These are phyloP conservation scores for Paramormyrops hopkinsi DNA, from an alignment of 2,797 vertebrate genomes.

Conservation along the genomic window DNA sequence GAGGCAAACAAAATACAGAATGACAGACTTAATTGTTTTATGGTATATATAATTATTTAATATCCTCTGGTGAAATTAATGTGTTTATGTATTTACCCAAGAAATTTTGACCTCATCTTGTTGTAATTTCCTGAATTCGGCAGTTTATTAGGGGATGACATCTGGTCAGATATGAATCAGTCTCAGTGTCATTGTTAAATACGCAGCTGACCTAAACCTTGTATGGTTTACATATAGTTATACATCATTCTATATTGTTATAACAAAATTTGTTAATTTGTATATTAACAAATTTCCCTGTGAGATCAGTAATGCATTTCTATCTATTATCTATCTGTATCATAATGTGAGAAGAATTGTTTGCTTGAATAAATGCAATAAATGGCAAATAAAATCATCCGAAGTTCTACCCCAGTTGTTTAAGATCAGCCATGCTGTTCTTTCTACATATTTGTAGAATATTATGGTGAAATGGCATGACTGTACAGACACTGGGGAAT, in stretches of 20 bases:
- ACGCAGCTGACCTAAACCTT: background rate
- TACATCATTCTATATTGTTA: background rate
- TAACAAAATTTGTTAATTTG: background rate
- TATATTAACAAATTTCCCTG: background rate
- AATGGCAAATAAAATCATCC: background rate
- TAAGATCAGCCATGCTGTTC: background rate
- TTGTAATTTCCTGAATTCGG: background rate
- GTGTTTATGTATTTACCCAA: background rate
- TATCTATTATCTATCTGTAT: background rate
- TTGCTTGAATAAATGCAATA: background rate
- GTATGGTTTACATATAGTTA: background rate
- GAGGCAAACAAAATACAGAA: background rate
- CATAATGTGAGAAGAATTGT: background rate
- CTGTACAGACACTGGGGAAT: slow-evolving; percentile 1
- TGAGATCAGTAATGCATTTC: background rate
- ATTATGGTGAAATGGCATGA: background rate
- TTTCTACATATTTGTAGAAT: background rate
- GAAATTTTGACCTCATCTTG: background rate
- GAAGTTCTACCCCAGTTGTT: background rate
- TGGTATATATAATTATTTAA: background rate
- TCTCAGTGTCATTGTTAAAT: background rate
- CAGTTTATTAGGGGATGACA: background rate
- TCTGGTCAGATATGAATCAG: background rate
- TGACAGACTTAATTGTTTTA: background rate
- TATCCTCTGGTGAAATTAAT: background rate